phyloP scores from a whole-genome alignment of 2,797 vertebrate species.

The Phataginus tetradactyla region DNA sequence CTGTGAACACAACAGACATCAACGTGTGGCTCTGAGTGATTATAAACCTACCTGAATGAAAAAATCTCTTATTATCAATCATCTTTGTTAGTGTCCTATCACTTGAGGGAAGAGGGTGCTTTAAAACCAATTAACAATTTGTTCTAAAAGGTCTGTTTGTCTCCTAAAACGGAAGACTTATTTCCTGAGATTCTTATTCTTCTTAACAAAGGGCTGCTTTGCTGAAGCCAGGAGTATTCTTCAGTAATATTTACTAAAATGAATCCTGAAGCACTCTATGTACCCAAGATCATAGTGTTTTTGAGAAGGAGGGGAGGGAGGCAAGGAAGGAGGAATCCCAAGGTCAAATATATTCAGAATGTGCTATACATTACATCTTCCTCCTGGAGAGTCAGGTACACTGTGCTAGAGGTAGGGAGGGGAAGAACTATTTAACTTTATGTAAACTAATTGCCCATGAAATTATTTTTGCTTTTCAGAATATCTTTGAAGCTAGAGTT shows the following conservation, averaged over 20 bases:
- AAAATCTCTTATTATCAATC: not conserved
- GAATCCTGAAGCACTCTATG: not conserved
- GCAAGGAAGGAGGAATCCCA: not conserved
- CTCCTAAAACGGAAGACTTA: not conserved
- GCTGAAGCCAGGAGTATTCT: not conserved
- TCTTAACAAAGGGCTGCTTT: not conserved
- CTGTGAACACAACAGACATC: not conserved
- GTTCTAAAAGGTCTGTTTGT: not conserved
- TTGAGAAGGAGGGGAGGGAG: not conserved
- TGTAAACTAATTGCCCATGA: not conserved
- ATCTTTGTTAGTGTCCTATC: not conserved
- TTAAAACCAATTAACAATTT: not conserved
- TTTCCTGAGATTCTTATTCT: not conserved
- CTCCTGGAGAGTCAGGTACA: not conserved
- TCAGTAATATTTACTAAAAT: not conserved
- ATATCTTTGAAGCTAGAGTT: not conserved
- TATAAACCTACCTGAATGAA: not conserved
- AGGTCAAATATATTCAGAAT: not conserved
- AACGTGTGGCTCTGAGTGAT: not conserved
- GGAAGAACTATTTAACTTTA: not conserved
- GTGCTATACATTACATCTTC: not conserved
- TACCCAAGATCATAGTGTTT: not conserved
- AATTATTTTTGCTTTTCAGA: not conserved
- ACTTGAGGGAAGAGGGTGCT: not conserved
- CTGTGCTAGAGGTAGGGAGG: too few relatives aligned